Base-by-base conservation (phyloP, 2,888 invertebrate genomes). In the Drosophila longiperda region DNA sequence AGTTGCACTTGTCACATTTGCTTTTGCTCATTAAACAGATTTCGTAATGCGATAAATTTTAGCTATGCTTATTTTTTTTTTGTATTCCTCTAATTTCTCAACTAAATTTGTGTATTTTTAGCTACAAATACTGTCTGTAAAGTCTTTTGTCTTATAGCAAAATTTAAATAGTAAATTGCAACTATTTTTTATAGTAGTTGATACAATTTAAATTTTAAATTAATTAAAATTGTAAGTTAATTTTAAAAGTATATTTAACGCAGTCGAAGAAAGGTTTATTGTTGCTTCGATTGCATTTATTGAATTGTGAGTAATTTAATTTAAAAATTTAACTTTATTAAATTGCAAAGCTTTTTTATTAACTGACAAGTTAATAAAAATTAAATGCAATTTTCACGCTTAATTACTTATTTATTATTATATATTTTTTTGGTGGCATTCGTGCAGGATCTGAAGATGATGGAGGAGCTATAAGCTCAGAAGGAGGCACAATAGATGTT, bases 11-110 rank as follows among this genome's bases (percentile, higher is more conserved):
- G 66, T 50, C 57, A 17, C 71, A 67, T 50, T 63, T 73, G 61
- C 49, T 33, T 32, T 52, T 63, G 33, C 32, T 58, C 61, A 48
- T 60, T 78, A 64, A 74, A 66, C 45, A 66, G 69, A 75, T 76
- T 80, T 36, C 29, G 8, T 75, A 84, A 78, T 76, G 66, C 73
- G 73, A 70, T 75, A 66, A 65, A 63, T 23, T 61, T 67, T 62
- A 61, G 36, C 48, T 29, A 29, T 29, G 29, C 29, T 6, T 29
- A 29, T 29, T 29, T 29, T 29, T 26, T 29, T 29, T 29, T 5
- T 29, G 29, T 29, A 1, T 29, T 29, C 0, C 6, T 29, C 11
- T 23, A 15, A 17, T 17, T 34, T 11, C 0, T 6, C 6, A 12
- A 42, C 9, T 42, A 7, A 17, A 38, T 7, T 15, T 36, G 17